Conservation (phyloP, 2,888 invertebrate genomes). For the Clistopyga incitator region DNA sequence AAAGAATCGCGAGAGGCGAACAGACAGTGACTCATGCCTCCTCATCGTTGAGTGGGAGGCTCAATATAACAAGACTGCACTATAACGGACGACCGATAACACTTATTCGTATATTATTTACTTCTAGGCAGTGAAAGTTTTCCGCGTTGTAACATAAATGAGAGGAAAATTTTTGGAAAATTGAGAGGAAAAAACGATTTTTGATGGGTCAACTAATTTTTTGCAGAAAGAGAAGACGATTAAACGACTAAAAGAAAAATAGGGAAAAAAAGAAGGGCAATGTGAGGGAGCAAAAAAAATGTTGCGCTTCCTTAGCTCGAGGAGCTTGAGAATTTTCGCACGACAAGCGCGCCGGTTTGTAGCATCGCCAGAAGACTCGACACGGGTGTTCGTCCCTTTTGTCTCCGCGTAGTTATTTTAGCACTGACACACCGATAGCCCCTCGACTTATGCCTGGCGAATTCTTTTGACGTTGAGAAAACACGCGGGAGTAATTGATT, state of each 20-base stretch:
- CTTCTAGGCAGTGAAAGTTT: background rate
- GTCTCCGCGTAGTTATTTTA: constrained; percentile 48
- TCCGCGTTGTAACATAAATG: background rate
- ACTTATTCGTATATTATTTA: constrained; percentile 27
- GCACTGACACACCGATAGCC: constrained; percentile 23
- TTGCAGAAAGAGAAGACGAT: background rate
- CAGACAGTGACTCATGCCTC: constrained; percentile 58
- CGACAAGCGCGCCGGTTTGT: constrained; percentile 35
- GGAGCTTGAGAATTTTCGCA: constrained; percentile 49
- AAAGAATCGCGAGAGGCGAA: constrained; percentile 45
- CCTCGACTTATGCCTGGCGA: constrained; percentile 7
- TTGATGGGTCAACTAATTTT: constrained; percentile 42
- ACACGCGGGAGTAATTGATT: constrained; percentile 27
- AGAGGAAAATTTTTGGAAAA: background rate
- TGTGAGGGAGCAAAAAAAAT: background rate
- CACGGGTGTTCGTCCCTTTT: constrained; percentile 43
- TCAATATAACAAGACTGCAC: constrained; percentile 57
- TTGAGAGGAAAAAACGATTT: constrained; percentile 40
- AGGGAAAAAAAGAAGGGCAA: no score
- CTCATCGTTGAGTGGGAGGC: constrained; percentile 56
- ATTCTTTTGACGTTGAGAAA: constrained; percentile 19
- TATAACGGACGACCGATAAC: constrained; percentile 61
- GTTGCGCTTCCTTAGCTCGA: constrained; percentile 26
- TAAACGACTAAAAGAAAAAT: background rate
- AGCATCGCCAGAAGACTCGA: background rate